Evolutionary conservation across 2,888 invertebrate species (phyloP), one percentile per base, ranked within the genome.

Genomic region (Drosophila acutilabella): DNA sequence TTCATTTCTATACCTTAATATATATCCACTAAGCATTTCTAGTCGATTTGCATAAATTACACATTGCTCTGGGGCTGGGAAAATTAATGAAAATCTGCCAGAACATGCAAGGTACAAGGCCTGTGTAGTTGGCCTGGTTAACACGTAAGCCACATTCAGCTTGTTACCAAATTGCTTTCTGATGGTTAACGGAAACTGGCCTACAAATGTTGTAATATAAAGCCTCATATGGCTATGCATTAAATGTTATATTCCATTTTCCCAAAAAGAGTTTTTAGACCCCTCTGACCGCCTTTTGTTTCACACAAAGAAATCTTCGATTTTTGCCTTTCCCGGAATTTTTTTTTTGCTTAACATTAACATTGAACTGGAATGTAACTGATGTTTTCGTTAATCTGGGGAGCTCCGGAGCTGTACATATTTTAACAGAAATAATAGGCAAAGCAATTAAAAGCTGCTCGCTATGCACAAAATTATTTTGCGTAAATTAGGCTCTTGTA

Each of bases 41-140:
- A 57, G 14, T 61, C 74, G 53, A 88, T 83, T 88, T 83, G 81
- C 83, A 83, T 81, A 83, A 83, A 75, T 73, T 74, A 80, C 67
- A 56, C 47, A 54, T 72, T 68, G 58, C 33, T 33, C 16, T 3
- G 38, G 38, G 52, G 20, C 48, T 47, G 56, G 38, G 50, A 59
- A 69, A 67, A 70, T 82, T 82, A 82, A 88, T 82, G 71, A 77
- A 82, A 66, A 52, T 57, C 59, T 48, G 54, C 44, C 42, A 44
- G 59, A 42, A 62, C 62, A 60, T 64, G 64, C 51, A 51, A 67
- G 68, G 57, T 47, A 38, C 26, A 6, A 8, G 16, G 30, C 0
- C 30, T 2, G 4, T 18, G 18, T 53, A 40, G 42, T 41, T 67
- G 56, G 45, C 18, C 13, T 36, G 13, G 13, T 13, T 30, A 26